Percentiles rank a stretch among this genome's conserved stretches.
phyloP scores from a whole-genome alignment of 2,888 invertebrate genomes.

The Lottia gigantea region DNA sequence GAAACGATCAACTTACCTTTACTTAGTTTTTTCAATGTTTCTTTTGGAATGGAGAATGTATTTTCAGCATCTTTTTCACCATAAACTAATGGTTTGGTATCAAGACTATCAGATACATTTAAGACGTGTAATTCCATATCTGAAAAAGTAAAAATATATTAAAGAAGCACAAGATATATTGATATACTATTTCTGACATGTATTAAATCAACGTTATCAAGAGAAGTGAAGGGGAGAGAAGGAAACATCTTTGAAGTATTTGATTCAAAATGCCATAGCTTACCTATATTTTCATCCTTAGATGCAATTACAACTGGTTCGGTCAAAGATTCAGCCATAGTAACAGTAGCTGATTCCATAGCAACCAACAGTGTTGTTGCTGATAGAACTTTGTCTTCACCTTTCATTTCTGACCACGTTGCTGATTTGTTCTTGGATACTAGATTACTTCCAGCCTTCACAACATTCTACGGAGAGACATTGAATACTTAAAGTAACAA shows the following conservation, averaged over 20 bases:
- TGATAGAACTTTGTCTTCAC: constrained; percentile 36
- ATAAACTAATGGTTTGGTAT: constrained; percentile 28
- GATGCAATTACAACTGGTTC: constrained; percentile 42
- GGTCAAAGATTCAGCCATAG: constrained; percentile 43
- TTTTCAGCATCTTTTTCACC: constrained; percentile 30
- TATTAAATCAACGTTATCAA: too few species aligned
- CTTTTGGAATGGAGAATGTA: constrained; percentile 40
- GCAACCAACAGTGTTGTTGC: constrained; percentile 48
- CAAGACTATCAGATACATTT: constrained; percentile 26
- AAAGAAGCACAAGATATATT: too few species aligned
- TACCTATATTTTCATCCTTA: constrained; percentile 46
- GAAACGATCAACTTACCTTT: constrained; percentile 35
- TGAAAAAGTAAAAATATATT: too few species aligned
- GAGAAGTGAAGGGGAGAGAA: neutral
- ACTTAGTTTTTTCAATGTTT: constrained; percentile 34
- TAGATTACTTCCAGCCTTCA: constrained; percentile 45
- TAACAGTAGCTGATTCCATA: constrained; percentile 46
- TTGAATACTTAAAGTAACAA: too few species aligned
- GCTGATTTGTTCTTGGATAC: constrained; percentile 38
- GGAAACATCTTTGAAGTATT: too few species aligned
- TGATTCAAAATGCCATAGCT: neutral
- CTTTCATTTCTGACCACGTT: constrained; percentile 41
- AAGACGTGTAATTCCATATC: constrained; percentile 47
- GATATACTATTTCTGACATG: too few species aligned
- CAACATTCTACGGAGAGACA: constrained; percentile 37